A percentile compares a stretch with the other conserved stretches of the same genome.
These are phyloP conservation scores for Microdon myrmicae DNA, from an alignment of 2,888 invertebrate species.

Conservation along the genomic window DNA sequence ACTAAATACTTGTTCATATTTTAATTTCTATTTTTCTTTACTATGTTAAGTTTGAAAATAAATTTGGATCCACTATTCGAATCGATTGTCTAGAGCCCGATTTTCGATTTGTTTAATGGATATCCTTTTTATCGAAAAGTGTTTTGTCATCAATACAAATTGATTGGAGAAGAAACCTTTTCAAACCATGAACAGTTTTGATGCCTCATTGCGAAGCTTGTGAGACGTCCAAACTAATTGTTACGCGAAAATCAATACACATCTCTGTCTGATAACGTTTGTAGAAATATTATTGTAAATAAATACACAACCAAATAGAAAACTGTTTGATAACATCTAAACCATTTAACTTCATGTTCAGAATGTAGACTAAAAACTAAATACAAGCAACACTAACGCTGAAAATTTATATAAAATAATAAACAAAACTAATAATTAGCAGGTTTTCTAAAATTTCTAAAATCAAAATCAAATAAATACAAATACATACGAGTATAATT, in stretches of 20 bases:
- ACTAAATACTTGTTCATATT: conserved; percentile 2
- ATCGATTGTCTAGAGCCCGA: conserved; percentile 65
- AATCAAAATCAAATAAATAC: too few species aligned
- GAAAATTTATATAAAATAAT: too few species aligned
- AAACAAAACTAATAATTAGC: too few species aligned
- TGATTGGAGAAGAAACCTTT: too few species aligned
- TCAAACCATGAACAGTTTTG: conserved; percentile 34
- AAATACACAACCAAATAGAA: too few species aligned
- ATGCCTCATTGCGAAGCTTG: conserved; percentile 11
- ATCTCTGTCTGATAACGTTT: conserved; percentile 23
- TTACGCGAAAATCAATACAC: conserved; percentile 21
- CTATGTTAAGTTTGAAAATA: conserved; percentile 1
- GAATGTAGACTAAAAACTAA: too few species aligned
- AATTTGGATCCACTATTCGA: conserved; percentile 48
- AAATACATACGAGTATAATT: too few species aligned
- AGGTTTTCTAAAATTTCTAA: too few species aligned
- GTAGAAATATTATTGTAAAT: conserved; percentile 21
- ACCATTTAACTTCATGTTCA: too few species aligned
- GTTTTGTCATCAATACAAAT: not conserved
- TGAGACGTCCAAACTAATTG: conserved; percentile 27
- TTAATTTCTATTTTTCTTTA: conserved; percentile 8
- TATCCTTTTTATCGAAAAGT: conserved; percentile 12
- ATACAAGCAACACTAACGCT: too few species aligned
- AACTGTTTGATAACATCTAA: too few species aligned
- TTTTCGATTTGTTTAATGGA: conserved; percentile 60